Evolutionary conservation across 2,113 vertebrate genomes (phyloP).

Genomic region (Callospermophilus lateralis): DNA sequence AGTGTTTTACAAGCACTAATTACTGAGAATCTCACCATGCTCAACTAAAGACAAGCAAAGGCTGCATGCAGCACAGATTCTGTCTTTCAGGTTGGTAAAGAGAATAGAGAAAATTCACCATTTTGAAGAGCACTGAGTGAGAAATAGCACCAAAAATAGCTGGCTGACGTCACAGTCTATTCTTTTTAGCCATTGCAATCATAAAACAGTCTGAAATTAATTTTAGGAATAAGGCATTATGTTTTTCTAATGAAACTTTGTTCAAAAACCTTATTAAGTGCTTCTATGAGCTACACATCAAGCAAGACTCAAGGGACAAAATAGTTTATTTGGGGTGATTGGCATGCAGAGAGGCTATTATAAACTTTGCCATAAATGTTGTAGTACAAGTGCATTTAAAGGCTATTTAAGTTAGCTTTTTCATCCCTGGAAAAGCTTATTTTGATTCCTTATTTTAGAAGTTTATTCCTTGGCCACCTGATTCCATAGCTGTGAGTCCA

Average conservation of each 20-base stretch:
- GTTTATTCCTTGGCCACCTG: too few species aligned
- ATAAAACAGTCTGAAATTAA: neutral
- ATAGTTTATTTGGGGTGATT: neutral
- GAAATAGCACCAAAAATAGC: neutral
- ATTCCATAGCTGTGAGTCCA: too few species aligned
- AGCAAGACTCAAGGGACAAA: neutral
- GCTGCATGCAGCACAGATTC: neutral
- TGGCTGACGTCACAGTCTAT: neutral
- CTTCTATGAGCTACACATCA: neutral
- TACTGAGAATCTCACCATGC: slow-evolving; percentile 72
- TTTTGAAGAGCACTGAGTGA: neutral
- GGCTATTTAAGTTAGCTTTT: too few species aligned
- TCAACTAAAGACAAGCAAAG: slow-evolving; percentile 73
- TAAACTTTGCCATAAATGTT: neutral
- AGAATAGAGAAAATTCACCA: slow-evolving; percentile 7
- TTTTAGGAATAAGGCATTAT: neutral
- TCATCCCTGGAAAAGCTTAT: too few species aligned
- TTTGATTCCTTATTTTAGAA: too few species aligned
- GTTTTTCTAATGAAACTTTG: neutral
- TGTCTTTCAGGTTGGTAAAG: slow-evolving; percentile 64
- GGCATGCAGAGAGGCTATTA: too few species aligned
- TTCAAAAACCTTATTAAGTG: neutral
- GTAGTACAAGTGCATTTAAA: neutral
- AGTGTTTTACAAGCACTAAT: slow-evolving; percentile 82
- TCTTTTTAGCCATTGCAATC: neutral